A percentile compares a stretch with the other conserved stretches of the same genome.
Evolutionary conservation across 2,113 vertebrate species (phyloP).

Genomic region (Microcebus tavaratra): DNA sequence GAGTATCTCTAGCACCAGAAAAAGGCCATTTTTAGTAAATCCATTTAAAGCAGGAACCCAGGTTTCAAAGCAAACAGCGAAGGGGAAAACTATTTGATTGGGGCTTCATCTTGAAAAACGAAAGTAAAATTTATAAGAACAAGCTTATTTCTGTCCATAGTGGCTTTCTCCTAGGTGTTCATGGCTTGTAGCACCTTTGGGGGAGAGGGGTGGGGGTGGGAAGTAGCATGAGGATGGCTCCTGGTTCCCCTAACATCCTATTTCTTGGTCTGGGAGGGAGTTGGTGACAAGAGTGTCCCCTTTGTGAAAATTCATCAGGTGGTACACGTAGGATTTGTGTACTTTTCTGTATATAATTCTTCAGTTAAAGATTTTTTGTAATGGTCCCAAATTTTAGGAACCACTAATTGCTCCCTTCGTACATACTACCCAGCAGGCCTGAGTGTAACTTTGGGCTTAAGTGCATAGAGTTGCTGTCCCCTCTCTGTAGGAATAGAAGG

Average conservation of each 20-base stretch:
- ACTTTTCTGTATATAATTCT: background rate
- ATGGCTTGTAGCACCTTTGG: accelerated
- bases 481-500: background rate
- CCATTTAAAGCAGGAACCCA: background rate
- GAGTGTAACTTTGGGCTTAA: background rate
- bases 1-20: background rate
- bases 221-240: background rate
- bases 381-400: background rate
- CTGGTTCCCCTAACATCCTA: background rate
- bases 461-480: background rate
- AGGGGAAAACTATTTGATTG: background rate
- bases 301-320: background rate
- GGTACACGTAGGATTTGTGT: background rate
- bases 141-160: background rate
- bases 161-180: background rate
- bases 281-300: background rate
- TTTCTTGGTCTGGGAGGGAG: background rate
- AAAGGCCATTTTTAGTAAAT: background rate
- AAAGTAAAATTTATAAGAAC: background rate
- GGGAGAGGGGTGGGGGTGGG: background rate
- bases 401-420: no score
- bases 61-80: background rate
- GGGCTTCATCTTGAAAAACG: background rate
- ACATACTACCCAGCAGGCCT: background rate
- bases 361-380: background rate